Conservation (phyloP, 2,113 vertebrate species). For the Neogobius melanostomus region DNA sequence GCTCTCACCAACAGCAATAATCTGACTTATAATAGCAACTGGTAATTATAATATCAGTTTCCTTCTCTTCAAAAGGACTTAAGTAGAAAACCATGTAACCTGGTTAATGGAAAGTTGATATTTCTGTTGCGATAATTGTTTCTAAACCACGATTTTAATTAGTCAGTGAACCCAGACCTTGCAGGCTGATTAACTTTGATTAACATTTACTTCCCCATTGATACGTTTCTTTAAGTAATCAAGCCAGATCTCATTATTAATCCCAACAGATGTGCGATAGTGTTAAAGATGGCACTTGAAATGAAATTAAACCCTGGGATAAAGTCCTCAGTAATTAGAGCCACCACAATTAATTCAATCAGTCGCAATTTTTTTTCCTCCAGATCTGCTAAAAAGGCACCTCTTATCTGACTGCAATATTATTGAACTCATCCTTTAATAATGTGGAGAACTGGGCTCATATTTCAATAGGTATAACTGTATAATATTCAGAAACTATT, state of each 20-base stretch:
- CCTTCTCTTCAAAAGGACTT: no score
- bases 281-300: not conserved
- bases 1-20: no score
- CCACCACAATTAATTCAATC: conserved; percentile 13
- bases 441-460: no score
- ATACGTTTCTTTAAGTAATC: conserved; percentile 9
- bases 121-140: not conserved
- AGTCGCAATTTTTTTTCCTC: not conserved
- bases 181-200: no score
- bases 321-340: conserved; percentile 2
- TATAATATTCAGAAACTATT: no score
- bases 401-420: not conserved
- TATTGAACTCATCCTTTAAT: not conserved
- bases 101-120: not conserved
- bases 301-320: conserved; percentile 9
- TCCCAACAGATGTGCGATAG: not conserved
- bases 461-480: no score
- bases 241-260: not conserved
- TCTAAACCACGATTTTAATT: conserved; percentile 1
- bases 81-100: no score
- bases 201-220: conserved; percentile 1
- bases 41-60: no score
- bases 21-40: no score
- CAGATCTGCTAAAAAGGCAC: not conserved
- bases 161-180: not conserved